phyloP scores from a whole-genome alignment of 2,113 vertebrate species.

The Triplophysa tibetana region DNA sequence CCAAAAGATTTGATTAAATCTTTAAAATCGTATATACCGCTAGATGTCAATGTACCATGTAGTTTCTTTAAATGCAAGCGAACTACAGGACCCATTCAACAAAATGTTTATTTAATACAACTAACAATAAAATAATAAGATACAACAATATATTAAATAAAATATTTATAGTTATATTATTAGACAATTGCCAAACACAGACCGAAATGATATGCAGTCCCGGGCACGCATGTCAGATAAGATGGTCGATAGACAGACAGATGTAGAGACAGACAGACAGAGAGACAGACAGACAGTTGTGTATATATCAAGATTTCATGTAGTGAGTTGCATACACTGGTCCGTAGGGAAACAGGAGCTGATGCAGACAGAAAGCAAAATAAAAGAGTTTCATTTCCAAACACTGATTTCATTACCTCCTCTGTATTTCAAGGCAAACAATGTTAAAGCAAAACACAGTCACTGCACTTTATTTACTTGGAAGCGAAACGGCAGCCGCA shows the following conservation, averaged over 20 bases:
- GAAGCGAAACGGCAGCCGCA: slow-evolving; percentile 15
- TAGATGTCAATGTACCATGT: no score
- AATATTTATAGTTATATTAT: no score
- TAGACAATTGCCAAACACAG: no score
- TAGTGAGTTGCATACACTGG: neutral
- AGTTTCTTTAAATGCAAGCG: no score
- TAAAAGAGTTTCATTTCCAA: slow-evolving; percentile 47
- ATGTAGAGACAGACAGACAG: neutral
- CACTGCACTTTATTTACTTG: slow-evolving; percentile 32
- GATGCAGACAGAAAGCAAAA: slow-evolving; percentile 34
- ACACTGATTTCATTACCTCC: slow-evolving; percentile 52
- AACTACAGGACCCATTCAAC: neutral
- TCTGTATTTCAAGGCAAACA: slow-evolving; percentile 44
- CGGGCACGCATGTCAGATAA: no score
- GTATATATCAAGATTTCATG: neutral
- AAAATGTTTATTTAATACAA: no score
- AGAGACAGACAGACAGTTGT: neutral
- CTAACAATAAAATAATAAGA: no score
- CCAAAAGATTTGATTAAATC: no score
- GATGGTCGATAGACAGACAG: neutral
- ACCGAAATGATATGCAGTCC: no score
- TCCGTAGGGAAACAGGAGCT: neutral
- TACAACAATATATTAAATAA: no score
- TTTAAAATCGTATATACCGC: no score
- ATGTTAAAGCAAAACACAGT: slow-evolving; percentile 29